phyloP scores from a whole-genome alignment of 92 coral and sea anemone species.

The Zoanthus sansibaricus region DNA sequence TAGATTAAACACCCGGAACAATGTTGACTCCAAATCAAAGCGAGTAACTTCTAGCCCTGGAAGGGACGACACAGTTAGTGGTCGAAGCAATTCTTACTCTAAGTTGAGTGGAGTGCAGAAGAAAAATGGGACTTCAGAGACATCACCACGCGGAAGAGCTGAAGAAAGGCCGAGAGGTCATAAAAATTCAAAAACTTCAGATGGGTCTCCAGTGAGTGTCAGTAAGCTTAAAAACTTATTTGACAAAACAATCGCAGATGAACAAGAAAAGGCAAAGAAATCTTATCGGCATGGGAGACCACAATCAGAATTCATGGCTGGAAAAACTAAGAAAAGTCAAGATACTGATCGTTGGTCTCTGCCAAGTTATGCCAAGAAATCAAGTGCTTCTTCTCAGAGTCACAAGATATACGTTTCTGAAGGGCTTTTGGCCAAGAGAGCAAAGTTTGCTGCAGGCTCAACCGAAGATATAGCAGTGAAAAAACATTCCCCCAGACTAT shows the following conservation, averaged over 20 bases:
- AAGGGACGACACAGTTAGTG: slow-evolving; percentile 54
- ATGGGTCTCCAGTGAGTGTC: slow-evolving; percentile 70
- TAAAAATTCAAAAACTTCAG: slow-evolving; percentile 27
- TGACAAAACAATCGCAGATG: slow-evolving; percentile 82
- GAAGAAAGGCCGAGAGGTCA: slow-evolving; percentile 40
- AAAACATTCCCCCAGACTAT: slow-evolving; percentile 69
- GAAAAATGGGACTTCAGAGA: slow-evolving; percentile 54
- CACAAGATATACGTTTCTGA: slow-evolving; percentile 81
- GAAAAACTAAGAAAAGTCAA: slow-evolving; percentile 38
- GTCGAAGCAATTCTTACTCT: slow-evolving; percentile 41
- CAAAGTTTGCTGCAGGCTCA: slow-evolving; percentile 77
- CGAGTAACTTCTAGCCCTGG: slow-evolving; percentile 55
- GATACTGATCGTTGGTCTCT: slow-evolving; percentile 79
- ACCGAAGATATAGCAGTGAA: slow-evolving; percentile 68
- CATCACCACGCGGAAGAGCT: slow-evolving; percentile 38
- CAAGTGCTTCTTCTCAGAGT: slow-evolving; percentile 42
- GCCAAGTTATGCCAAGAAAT: slow-evolving; percentile 83
- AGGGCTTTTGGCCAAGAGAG: slow-evolving; percentile 88
- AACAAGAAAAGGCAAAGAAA: slow-evolving; percentile 60
- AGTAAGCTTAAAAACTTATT: slow-evolving; percentile 83
- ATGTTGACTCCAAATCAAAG: slow-evolving; percentile 64
- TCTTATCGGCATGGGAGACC: slow-evolving; percentile 58
- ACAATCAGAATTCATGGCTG: slow-evolving; percentile 74
- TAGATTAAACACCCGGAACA: slow-evolving; percentile 47
- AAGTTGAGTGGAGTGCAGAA: slow-evolving; percentile 75